A percentile compares a stretch with the other conserved stretches of the same genome.
Conservation (phyloP, 2,113 vertebrate genomes). For the Gopherus evgoodei region DNA sequence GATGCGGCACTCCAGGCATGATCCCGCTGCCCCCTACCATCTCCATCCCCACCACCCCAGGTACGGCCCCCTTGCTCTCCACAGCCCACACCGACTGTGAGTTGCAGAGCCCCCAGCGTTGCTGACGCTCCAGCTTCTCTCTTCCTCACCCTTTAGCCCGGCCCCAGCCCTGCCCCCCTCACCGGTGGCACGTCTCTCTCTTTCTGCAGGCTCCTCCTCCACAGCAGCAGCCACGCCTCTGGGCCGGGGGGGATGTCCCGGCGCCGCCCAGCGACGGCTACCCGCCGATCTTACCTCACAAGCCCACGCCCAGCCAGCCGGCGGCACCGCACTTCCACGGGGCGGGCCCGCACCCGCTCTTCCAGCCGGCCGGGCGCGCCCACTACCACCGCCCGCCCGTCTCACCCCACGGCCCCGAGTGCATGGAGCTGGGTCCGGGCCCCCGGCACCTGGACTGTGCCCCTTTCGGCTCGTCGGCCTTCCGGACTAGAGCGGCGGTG, state of each 20-base stretch:
- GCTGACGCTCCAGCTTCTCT: neutral
- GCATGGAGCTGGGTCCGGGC: conserved; percentile 89
- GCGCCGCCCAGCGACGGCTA: conserved; percentile 77
- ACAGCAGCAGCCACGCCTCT: conserved; percentile 89
- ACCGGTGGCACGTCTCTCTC: neutral
- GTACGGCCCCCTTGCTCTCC: conserved; percentile 8
- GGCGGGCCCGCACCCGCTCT: conserved; percentile 84
- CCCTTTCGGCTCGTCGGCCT: conserved; percentile 90
- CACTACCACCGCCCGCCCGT: conserved; percentile 76
- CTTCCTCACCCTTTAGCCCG: neutral
- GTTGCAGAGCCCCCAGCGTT: neutral
- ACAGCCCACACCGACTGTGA: conserved; percentile 18
- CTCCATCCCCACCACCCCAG: neutral
- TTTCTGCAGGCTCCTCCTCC: conserved; percentile 76
- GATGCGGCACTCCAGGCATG: conserved; percentile 87
- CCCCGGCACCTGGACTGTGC: conserved; percentile 82
- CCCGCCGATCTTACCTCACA: conserved; percentile 91
- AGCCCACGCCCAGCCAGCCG: conserved; percentile 88
- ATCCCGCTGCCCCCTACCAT: conserved; percentile 36
- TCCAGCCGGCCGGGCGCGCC: conserved; percentile 81
- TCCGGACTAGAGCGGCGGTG: conserved; percentile 93
- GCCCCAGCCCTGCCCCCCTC: neutral
- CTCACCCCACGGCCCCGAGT: conserved; percentile 84
- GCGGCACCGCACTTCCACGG: conserved; percentile 71
- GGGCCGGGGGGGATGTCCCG: conserved; percentile 86